Evolutionary conservation across 2,113 vertebrate species (phyloP).

Genomic region (Onychostruthus taczanowskii): DNA sequence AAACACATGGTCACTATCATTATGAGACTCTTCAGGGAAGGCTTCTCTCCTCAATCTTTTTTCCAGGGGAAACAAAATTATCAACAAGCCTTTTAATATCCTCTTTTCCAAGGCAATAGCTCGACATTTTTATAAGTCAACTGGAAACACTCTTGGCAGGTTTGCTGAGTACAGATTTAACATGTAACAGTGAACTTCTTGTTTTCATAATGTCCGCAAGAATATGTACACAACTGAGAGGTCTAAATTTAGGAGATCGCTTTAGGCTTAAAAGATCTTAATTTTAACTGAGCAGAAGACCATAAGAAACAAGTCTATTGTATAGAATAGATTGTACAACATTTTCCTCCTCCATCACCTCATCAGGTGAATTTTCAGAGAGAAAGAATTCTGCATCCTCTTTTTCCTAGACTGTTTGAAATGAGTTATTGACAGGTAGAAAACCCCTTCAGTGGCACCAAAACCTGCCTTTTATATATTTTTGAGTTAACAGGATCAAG

Average conservation of each 20-base stretch:
- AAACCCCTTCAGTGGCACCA: neutral
- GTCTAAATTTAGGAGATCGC: neutral
- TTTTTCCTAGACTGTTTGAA: neutral
- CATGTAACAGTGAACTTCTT: neutral
- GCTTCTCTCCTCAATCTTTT: neutral
- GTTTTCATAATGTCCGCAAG: neutral
- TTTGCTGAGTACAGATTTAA: neutral
- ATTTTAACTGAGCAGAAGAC: neutral
- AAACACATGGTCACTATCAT: neutral
- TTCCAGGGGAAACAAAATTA: neutral
- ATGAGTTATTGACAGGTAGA: neutral
- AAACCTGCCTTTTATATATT: neutral
- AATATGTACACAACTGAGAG: neutral
- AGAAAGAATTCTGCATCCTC: neutral
- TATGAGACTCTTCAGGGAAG: neutral
- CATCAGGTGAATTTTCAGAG: neutral
- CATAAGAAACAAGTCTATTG: neutral
- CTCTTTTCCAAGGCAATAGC: neutral
- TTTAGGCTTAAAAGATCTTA: neutral
- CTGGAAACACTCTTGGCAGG: conserved; percentile 1
- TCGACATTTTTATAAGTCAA: conserved; percentile 12
- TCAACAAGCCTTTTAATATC: neutral
- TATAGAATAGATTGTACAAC: neutral
- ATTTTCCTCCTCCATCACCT: neutral
- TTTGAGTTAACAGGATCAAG: neutral